These are phyloP conservation scores for Ptychoptera albimana DNA, from an alignment of 2,888 invertebrate genomes.

Conservation along the genomic window DNA sequence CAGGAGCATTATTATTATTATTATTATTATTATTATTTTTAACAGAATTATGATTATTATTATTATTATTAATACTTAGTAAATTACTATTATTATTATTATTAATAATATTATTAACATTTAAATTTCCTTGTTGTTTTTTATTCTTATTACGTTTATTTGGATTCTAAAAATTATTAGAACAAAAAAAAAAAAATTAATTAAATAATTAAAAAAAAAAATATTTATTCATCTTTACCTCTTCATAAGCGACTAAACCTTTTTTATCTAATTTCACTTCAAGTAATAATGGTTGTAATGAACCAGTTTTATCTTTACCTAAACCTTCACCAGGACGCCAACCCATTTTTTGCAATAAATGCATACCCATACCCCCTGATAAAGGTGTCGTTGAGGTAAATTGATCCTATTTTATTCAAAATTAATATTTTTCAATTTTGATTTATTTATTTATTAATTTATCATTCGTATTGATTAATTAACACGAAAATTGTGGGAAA, in stretches of 20 bases:
- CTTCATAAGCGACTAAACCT: conserved; percentile 66
- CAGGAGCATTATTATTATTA: too few relatives aligned
- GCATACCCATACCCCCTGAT: conserved; percentile 91
- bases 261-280: conserved; percentile 95
- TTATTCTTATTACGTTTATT: not conserved
- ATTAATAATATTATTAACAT: too few relatives aligned
- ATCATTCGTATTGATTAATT: not conserved
- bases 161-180: not conserved
- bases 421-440: not conserved
- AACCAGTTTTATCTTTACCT: conserved; percentile 88
- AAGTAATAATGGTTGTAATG: conserved; percentile 72
- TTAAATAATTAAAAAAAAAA: not conserved
- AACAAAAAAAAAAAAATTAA: not conserved
- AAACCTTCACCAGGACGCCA: conserved; percentile 95
- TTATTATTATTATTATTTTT: too few relatives aligned
- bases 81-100: too few relatives aligned
- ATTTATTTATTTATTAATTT: not conserved
- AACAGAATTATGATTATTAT: too few relatives aligned
- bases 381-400: conserved; percentile 80
- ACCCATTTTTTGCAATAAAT: conserved; percentile 94
- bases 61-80: too few relatives aligned
- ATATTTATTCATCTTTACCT: conserved; percentile 31
- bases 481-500: not conserved
- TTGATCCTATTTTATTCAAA: conserved; percentile 53
- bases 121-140: conserved; percentile 1